A percentile compares a stretch with the other conserved stretches of the same genome.
Evolutionary conservation across 2,797 vertebrate species (phyloP).

Genomic region (Urosaurus nigricauda): DNA sequence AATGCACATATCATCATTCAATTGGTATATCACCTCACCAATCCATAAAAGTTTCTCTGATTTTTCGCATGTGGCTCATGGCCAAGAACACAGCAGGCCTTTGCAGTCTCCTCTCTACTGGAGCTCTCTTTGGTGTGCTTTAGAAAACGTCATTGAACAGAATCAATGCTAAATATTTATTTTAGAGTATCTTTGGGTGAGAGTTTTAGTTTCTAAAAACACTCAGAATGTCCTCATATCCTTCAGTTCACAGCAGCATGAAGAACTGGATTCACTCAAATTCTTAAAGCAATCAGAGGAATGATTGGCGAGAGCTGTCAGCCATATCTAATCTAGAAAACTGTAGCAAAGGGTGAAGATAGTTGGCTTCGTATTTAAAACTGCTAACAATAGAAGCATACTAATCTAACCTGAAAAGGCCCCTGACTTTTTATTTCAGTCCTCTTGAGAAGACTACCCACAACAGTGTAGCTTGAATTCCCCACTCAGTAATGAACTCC

Average conservation of each 20-base stretch:
- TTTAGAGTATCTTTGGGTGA: constrained; percentile 44
- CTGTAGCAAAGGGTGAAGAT: constrained; percentile 61
- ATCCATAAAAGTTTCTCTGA: not conserved
- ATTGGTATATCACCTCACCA: too few relatives aligned
- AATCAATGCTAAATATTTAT: constrained; percentile 25
- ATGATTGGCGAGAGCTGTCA: not conserved
- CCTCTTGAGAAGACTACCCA: constrained; percentile 13
- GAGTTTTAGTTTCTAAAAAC: constrained; percentile 67
- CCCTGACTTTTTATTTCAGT: constrained; percentile 25
- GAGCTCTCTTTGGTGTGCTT: constrained; percentile 14
- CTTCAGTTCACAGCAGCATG: constrained; percentile 65
- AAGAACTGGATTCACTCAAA: constrained; percentile 40
- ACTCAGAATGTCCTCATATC: constrained; percentile 68
- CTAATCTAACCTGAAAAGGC: constrained; percentile 30
- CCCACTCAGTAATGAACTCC: not conserved
- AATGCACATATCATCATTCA: not conserved
- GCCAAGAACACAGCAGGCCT: not conserved
- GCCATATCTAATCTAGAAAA: constrained; percentile 36
- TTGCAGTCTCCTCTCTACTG: not conserved
- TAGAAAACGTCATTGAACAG: not conserved
- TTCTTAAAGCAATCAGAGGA: not conserved
- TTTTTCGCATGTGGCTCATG: not conserved
- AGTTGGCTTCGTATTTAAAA: constrained; percentile 33
- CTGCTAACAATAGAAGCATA: constrained; percentile 22
- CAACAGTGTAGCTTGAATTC: not conserved